Conservation (phyloP, 2,113 vertebrate species). For the Passer montanus region DNA sequence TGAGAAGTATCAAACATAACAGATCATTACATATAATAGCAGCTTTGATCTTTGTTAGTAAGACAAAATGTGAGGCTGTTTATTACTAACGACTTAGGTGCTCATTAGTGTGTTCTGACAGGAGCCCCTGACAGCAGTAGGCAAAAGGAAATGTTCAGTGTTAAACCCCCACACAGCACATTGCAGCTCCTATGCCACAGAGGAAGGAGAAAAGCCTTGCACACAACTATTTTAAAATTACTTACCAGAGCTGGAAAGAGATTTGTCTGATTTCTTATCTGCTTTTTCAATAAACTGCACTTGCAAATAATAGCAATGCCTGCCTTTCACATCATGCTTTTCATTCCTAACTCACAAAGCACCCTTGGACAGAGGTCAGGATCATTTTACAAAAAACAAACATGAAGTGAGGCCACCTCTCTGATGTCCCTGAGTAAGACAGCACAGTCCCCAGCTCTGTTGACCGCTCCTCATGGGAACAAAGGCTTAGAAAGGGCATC, state of each 20-base stretch:
- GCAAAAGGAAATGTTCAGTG: background rate
- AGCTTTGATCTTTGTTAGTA: conserved; percentile 29
- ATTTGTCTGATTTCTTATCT: background rate
- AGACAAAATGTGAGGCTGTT: conserved; percentile 51
- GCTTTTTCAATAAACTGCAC: background rate
- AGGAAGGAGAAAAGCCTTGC: background rate
- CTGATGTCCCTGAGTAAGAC: background rate
- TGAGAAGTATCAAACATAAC: conserved; percentile 60
- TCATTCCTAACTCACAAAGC: background rate
- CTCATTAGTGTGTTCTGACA: conserved; percentile 26
- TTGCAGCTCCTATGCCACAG: background rate
- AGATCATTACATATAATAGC: conserved; percentile 32
- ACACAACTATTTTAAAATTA: background rate
- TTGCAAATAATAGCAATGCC: background rate
- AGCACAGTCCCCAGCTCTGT: background rate
- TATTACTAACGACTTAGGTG: conserved; percentile 32
- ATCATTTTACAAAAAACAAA: conserved; percentile 10
- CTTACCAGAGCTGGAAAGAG: background rate
- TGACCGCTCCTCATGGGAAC: background rate
- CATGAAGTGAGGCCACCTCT: background rate
- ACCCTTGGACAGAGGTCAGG: background rate
- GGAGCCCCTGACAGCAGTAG: background rate
- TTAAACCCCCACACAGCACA: background rate
- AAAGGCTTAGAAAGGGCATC: conserved; percentile 52
- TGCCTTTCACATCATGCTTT: background rate